Evolutionary conservation across 1,140 invertebrate species (phyloP).

Genomic region (Cecropterus lyciades): DNA sequence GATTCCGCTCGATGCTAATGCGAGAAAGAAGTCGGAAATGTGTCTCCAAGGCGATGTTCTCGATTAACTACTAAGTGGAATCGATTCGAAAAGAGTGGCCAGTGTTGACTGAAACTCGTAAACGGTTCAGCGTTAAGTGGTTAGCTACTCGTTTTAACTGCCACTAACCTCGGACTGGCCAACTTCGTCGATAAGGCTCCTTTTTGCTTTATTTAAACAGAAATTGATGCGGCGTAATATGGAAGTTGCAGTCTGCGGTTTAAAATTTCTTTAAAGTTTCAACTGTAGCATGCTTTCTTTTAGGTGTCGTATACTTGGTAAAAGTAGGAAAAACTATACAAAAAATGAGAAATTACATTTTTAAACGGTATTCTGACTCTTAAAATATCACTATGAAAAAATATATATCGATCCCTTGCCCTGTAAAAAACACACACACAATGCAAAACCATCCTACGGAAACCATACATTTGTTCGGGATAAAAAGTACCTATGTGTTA

Average conservation of each 20-base stretch:
- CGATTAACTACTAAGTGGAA: conserved; percentile 35
- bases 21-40: conserved; percentile 27
- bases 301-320: no score
- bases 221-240: conserved; percentile 1
- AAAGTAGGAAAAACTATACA: no score
- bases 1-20: conserved; percentile 31
- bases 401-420: no score
- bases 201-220: conserved; percentile 30
- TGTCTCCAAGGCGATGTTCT: conserved; percentile 34
- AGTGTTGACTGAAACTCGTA: conserved; percentile 36
- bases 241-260: background rate
- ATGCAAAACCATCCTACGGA: no score
- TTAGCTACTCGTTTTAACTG: conserved; percentile 30
- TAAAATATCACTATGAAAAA: no score
- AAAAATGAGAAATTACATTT: no score
- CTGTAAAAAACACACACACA: no score
- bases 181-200: conserved; percentile 22
- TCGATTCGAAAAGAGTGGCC: conserved; percentile 31
- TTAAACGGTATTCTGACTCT: no score
- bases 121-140: conserved; percentile 36
- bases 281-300: no score
- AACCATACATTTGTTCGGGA: no score
- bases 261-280: no score
- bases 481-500: no score
- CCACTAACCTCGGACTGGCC: conserved; percentile 30